Base-by-base conservation (phyloP, 2,113 vertebrate species). In the Machaerirhynchus nigripectus region DNA sequence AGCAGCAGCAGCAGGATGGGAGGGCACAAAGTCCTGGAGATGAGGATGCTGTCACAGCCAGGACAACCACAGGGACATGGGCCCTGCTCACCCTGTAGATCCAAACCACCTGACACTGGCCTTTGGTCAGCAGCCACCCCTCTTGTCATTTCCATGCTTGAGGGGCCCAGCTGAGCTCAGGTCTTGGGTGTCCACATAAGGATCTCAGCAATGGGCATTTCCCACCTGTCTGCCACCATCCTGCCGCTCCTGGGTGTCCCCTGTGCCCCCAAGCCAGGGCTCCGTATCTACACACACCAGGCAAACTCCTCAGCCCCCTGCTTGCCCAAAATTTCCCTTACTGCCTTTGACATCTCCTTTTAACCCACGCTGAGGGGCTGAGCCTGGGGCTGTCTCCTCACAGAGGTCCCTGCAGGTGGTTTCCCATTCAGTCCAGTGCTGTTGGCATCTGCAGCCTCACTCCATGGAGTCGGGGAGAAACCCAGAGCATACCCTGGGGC, bases 261-360 rank as follows among this genome's bases (percentile, higher is more conserved):
- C 39, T 4, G 2, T 40, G 33, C 31, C 63, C 21, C 21, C 1
- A 2, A 31, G 47, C 64, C 11, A 15, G 35, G 31, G 61, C 42
- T 90, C 42, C 0, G 0, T 10, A 8, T 56, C 65, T 53, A 13
- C 59, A 49, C 63, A 68, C 33, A 35, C 33, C 11, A 5, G 15
- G 40, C 26, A 30, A 42, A 49, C 42, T 26, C 60, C 23, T 30
- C 2, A 0, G 33, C 13, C 15, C 12, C 52, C 75, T 56, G 3
- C 28, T 35, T 10, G 11, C 63, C 7, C 2, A 19, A 42, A 73
- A 30, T 47, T 87, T 44, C 84, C 21, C 61, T 69, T 26, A 39
- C 26, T 56, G 52, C 74, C 93, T 80, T 11, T 7, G 91, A 89
- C 83, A 40, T 52, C 89, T 94, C 94, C 93, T 78, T 87, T 73